Percentiles rank a stretch among this genome's conserved stretches.
Conservation (phyloP, 2,113 vertebrate species). For the Tychaedon coryphoeus region DNA sequence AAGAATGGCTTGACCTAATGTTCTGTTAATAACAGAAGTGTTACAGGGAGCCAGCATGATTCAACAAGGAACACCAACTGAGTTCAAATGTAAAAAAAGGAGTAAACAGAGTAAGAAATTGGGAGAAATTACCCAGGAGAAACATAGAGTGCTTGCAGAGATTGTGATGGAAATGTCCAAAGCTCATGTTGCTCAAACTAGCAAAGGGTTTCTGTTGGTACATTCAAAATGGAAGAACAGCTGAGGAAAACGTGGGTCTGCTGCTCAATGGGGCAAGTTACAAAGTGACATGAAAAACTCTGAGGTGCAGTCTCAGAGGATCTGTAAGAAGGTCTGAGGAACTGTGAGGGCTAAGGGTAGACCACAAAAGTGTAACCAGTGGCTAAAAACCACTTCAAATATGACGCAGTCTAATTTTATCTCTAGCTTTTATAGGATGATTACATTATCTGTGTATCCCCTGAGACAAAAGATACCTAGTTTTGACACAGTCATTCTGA, state of each 20-base stretch:
- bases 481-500: neutral
- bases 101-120: neutral
- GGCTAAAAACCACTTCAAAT: neutral
- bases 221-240: neutral
- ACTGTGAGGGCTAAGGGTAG: neutral
- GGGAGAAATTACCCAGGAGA: neutral
- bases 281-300: neutral
- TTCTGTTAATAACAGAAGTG: neutral
- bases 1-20: neutral
- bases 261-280: neutral
- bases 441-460: neutral
- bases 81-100: neutral
- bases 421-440: neutral
- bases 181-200: neutral
- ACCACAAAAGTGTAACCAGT: neutral
- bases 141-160: neutral
- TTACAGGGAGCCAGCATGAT: neutral
- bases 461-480: neutral
- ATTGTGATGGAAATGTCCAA: neutral
- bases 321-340: neutral
- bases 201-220: neutral
- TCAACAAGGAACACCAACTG: neutral
- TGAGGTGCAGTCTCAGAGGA: neutral
- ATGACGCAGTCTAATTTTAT: neutral
- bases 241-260: neutral